phyloP scores from a whole-genome alignment of 2,888 invertebrate genomes.

The Agriotes lineatus region DNA sequence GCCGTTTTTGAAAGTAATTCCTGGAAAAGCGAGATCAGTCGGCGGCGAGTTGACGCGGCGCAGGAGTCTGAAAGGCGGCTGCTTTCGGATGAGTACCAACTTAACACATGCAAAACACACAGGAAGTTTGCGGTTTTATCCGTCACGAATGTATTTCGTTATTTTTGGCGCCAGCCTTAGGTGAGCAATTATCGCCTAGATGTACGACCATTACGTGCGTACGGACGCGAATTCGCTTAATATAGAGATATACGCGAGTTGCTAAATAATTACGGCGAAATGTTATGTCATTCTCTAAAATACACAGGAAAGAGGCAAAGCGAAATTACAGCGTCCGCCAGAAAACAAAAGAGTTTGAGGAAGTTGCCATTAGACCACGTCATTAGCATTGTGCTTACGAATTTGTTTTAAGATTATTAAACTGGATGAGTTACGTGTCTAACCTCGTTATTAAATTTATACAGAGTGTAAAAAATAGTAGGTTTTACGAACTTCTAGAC shows the following conservation, averaged over 20 bases:
- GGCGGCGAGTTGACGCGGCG: slow-evolving; percentile 48
- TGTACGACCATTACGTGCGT: slow-evolving; percentile 23
- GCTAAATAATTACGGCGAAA: slow-evolving; percentile 24
- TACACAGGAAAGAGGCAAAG: slow-evolving; percentile 16
- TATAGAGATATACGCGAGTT: neutral
- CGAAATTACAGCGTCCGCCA: neutral
- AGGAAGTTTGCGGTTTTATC: slow-evolving; percentile 57
- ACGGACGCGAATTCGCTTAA: slow-evolving; percentile 10
- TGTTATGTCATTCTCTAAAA: slow-evolving; percentile 29
- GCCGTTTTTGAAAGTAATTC: slow-evolving; percentile 49
- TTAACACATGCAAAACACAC: slow-evolving; percentile 54
- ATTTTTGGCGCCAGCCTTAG: slow-evolving; percentile 51
- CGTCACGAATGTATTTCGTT: slow-evolving; percentile 49
- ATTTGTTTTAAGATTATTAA: neutral
- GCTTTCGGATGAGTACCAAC: slow-evolving; percentile 45
- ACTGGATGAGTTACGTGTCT: neutral
- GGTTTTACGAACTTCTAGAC: no score
- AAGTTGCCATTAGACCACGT: slow-evolving; percentile 8
- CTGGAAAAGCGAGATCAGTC: slow-evolving; percentile 47
- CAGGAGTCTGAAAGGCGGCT: slow-evolving; percentile 48
- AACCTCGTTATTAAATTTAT: neutral
- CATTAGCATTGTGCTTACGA: neutral
- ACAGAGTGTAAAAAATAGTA: no score
- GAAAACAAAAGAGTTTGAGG: slow-evolving; percentile 6
- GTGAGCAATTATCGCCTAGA: slow-evolving; percentile 40